Evolutionary conservation across 2,888 invertebrate species (phyloP), one percentile per base, ranked within the genome.

Genomic region (Sipha maydis): DNA sequence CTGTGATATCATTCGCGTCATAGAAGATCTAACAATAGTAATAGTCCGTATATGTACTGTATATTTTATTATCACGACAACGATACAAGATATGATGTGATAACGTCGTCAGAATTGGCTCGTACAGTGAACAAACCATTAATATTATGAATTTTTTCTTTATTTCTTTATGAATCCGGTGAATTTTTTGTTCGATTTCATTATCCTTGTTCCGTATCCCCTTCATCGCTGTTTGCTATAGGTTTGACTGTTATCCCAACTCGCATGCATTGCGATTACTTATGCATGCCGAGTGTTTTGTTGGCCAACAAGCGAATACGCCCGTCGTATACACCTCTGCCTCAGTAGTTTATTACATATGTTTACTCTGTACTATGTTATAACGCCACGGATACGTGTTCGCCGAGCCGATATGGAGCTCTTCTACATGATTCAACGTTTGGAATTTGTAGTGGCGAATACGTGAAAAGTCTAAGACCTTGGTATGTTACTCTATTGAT

Each of bases 361-460:
- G 56, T 75, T 73, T 19, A 28, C 19, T 11, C 5, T 3, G 14
- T 48, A 67, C 25, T 48, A 78, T 78, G 69, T 69, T 69, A 69
- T 85, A 85, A 85, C 77, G 34, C 54, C 19, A 69, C 69, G 2
- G 34, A 56, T 85, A 67, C 48, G 77, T 85, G 69, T 85, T 78
- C 77, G 77, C 77, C 85, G 67, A 69, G 69, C 69, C n/a, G n/a
- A 54, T 11, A 85, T 69, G 77, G 77, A 54, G 78, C 67, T 85
- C 85, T 19, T n/a, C 77, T 78, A 69, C 69, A 69, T 21, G n/a
- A 78, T 78, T 78, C 77, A 54, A 48, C n/a, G n/a, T 31, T 31
- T 77, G 67, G 67, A 48, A 48, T 48, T 41, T 48, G 67, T 77
- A 69, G 69, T 34, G 77, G 77, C 77, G 77, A 85, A 85, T 78